Percentiles rank a stretch among this genome's conserved stretches.
These are phyloP conservation scores for Pithys albifrons DNA, from an alignment of 2,113 vertebrate species.

Conservation along the genomic window DNA sequence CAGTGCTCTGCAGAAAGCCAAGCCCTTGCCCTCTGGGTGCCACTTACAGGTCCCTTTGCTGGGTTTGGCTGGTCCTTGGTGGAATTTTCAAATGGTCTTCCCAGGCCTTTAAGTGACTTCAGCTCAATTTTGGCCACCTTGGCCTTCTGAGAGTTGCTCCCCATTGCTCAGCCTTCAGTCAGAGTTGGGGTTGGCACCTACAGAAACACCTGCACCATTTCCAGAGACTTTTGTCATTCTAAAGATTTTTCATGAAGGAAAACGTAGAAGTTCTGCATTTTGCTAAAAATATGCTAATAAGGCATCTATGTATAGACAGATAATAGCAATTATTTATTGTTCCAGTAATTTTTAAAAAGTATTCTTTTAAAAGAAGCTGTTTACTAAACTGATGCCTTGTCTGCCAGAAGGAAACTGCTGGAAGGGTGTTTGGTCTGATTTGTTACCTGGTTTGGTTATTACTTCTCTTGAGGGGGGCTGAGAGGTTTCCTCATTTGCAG, in stretches of 20 bases:
- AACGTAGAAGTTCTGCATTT: neutral
- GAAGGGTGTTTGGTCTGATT: neutral
- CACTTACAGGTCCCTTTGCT: neutral
- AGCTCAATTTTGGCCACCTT: rapidly evolving
- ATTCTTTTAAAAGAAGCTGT: neutral
- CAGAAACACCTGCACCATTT: rapidly evolving
- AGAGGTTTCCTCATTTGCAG: neutral
- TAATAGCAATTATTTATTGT: neutral
- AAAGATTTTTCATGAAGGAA: neutral
- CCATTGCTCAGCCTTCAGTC: neutral
- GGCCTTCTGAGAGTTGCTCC: neutral
- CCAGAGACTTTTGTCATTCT: neutral
- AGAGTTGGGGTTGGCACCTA: neutral
- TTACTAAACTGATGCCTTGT: neutral
- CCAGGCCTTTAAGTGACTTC: neutral
- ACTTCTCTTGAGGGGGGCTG: neutral
- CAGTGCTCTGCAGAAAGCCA: neutral
- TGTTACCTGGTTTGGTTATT: neutral
- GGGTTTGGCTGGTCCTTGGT: neutral
- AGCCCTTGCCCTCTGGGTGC: neutral
- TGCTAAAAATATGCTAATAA: neutral
- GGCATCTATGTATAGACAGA: neutral
- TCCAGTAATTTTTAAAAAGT: neutral
- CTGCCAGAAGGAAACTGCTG: neutral
- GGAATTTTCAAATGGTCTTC: neutral